Base-by-base conservation (phyloP, 2,888 invertebrate species). In the Drosophila barbarae region DNA sequence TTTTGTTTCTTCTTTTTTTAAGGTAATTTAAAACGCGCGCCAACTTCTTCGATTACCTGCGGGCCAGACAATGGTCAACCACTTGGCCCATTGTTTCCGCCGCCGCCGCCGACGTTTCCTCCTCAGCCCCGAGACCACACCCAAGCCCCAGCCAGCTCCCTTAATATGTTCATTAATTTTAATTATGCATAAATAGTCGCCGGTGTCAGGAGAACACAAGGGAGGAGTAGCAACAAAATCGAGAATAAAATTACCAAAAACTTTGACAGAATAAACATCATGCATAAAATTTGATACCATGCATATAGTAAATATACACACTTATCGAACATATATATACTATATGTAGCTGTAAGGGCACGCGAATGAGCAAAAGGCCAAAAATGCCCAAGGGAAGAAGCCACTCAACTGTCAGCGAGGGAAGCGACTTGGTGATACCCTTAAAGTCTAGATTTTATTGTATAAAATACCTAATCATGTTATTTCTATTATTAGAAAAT, bases 101-200 rank as follows among this genome's bases (percentile, higher is more conserved):
- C 26, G 28, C 41, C 41, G 42, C 42, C 18, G 34, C 34, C 41
- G 12, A 9, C n/a, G 26, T 26, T n/a, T 13, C 34, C 28, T 34
- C 34, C 38, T 15, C 12, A 3, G 5, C 10, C 30, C 46, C 5
- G 10, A 39, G 10, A 39, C 58, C 58, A 54, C 58, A 34, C 55
- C 41, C 57, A 32, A 30, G 7, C 55, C 41, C 57, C 23, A 23
- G 7, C 26, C n/a, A 4, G 35, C 13, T 26, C 56, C 69, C 58
- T 68, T 72, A 76, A 79, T 66, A 72, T 77, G 83, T 80, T 83
- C 77, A 77, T 77, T 77, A 83, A 77, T 83, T 79, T 83, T 70
- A 77, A 83, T 77, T 83, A 77, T 77, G 80, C 80, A 77, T 69
- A 83, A 77, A 77, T 69, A 49, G 60, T 54, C 74, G 58, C 44